phyloP scores from a whole-genome alignment of 2,888 invertebrate genomes.

The Hirtodrosophila duncani region DNA sequence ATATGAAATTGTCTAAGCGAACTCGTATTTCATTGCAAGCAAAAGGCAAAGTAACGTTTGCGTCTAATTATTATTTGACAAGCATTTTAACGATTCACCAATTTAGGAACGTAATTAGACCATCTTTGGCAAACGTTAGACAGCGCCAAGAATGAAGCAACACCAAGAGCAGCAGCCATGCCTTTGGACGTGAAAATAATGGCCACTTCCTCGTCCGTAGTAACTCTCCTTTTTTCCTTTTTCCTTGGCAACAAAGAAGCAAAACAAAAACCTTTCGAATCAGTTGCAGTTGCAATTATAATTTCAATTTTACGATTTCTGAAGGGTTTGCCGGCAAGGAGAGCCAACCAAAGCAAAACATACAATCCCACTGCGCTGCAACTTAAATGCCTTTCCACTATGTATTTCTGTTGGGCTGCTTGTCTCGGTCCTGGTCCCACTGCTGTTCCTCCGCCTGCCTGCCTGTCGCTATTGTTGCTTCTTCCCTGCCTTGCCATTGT shows the following conservation, averaged over 20 bases:
- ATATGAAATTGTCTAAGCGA: conserved; percentile 1
- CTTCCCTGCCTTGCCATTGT: conserved; percentile 23
- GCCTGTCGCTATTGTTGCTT: conserved; percentile 6
- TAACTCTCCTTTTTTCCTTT: too few species aligned
- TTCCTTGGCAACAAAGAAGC: conserved; percentile 27
- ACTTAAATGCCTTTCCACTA: too few species aligned
- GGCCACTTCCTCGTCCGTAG: too few species aligned
- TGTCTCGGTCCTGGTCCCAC: background rate
- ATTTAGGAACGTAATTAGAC: conserved; percentile 62
- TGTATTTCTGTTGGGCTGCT: conserved; percentile 13
- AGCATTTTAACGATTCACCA: conserved; percentile 55
- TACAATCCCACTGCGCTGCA: too few species aligned
- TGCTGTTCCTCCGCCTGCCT: background rate
- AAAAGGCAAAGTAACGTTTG: conserved; percentile 26
- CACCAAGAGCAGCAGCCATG: too few species aligned
- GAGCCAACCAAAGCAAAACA: conserved; percentile 10
- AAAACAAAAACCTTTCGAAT: conserved; percentile 38
- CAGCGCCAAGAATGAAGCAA: too few species aligned
- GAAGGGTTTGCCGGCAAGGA: conserved; percentile 43
- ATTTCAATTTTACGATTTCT: conserved; percentile 71
- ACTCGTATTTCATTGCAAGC: conserved; percentile 6
- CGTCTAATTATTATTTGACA: conserved; percentile 66
- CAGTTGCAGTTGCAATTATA: conserved; percentile 70
- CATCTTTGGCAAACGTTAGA: conserved; percentile 35
- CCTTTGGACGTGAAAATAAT: too few species aligned